Evolutionary conservation across 2,797 vertebrate genomes (phyloP).

Genomic region (Scolopax bukidnonensis): DNA sequence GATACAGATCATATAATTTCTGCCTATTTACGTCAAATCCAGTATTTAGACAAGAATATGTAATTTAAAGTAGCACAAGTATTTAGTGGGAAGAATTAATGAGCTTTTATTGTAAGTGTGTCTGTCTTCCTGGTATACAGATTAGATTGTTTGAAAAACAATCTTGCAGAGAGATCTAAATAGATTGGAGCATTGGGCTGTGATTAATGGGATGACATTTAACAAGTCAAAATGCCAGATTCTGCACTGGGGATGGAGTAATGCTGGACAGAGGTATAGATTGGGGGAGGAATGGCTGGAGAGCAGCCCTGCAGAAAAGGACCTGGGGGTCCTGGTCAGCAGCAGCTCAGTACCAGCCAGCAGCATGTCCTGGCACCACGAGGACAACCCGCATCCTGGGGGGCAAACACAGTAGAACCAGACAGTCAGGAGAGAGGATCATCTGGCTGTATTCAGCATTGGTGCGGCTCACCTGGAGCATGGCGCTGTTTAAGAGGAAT

Average conservation of each 20-base stretch:
- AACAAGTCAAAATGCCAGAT: background rate
- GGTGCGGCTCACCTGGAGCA: background rate
- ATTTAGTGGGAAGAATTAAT: background rate
- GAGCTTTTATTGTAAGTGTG: background rate
- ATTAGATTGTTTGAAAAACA: background rate
- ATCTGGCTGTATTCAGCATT: background rate
- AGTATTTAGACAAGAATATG: background rate
- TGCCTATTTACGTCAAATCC: background rate
- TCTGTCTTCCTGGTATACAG: background rate
- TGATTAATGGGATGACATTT: background rate
- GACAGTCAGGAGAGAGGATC: rapidly evolving
- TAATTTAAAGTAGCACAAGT: background rate
- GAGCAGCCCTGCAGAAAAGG: background rate
- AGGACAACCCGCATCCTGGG: background rate
- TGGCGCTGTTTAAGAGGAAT: background rate
- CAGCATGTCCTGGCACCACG: background rate
- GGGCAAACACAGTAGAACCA: background rate
- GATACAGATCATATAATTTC: background rate
- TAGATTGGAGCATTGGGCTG: background rate
- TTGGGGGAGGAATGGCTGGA: background rate
- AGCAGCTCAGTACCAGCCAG: background rate
- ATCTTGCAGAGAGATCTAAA: background rate
- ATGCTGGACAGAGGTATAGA: background rate
- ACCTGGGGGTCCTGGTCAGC: background rate
- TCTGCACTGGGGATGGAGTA: background rate